A percentile compares a stretch with the other conserved stretches of the same genome.
Conservation (phyloP, 2,888 invertebrate genomes). For the Phengaris arion region DNA sequence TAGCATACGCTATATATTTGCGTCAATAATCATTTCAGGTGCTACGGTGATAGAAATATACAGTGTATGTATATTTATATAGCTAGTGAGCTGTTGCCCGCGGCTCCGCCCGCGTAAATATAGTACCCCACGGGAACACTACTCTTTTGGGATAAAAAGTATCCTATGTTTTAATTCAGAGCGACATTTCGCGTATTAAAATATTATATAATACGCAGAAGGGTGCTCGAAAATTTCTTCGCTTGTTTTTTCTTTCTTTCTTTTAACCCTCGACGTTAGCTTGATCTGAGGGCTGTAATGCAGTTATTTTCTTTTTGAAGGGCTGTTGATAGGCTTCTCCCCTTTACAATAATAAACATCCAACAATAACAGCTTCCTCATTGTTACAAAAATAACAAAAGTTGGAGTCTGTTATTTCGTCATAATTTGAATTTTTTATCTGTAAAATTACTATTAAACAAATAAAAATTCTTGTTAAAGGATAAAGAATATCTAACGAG, state of each 20-base stretch:
- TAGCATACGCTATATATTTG: too few species aligned
- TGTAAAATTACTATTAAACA: background rate
- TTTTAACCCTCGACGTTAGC: background rate
- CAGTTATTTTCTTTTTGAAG: constrained; percentile 13
- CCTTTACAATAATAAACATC: constrained; percentile 4
- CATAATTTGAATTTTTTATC: background rate
- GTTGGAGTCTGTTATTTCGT: background rate
- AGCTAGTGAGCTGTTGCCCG: too few species aligned
- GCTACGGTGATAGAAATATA: too few species aligned
- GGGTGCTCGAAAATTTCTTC: background rate
- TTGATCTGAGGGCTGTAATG: constrained; percentile 19
- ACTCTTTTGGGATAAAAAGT: too few species aligned
- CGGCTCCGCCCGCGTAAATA: too few species aligned
- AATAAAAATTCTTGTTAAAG: background rate
- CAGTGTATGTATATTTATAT: too few species aligned
- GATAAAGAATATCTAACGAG: background rate
- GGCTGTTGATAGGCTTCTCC: constrained; percentile 14
- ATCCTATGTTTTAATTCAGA: too few species aligned
- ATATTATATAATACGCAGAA: background rate
- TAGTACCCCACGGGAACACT: too few species aligned
- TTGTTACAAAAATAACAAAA: constrained; percentile 11
- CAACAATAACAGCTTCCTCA: background rate
- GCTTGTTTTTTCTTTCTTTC: background rate
- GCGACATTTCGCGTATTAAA: background rate
- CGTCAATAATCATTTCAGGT: too few species aligned